A percentile compares a stretch with the other conserved stretches of the same genome.
Conservation (phyloP, 2,888 invertebrate species). For the Macrosoma leucophasiata region DNA sequence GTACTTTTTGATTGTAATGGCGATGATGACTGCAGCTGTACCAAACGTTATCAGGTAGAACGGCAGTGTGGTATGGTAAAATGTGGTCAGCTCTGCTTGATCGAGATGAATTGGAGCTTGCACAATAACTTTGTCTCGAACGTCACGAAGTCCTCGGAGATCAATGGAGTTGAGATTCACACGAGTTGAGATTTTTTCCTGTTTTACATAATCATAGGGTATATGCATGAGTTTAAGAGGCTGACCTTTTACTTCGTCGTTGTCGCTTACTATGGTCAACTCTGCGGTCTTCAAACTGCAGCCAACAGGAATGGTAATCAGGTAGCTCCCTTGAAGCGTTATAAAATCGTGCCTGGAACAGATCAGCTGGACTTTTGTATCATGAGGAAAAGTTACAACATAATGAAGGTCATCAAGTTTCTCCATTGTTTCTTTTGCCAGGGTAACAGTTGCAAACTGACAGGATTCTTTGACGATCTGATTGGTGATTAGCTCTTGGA, state of each 20-base stretch:
- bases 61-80: slow-evolving; percentile 1
- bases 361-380: slow-evolving; percentile 5
- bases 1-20: too few species aligned
- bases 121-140: neutral
- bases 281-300: slow-evolving; percentile 14
- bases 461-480: slow-evolving; percentile 24
- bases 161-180: neutral
- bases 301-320: slow-evolving; percentile 14
- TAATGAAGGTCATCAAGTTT: slow-evolving; percentile 21
- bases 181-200: slow-evolving; percentile 1
- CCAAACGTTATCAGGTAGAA: slow-evolving; percentile 1
- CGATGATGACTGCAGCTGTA: slow-evolving; percentile 2
- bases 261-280: slow-evolving; percentile 15
- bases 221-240: slow-evolving; percentile 13
- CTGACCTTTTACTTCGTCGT: slow-evolving; percentile 17
- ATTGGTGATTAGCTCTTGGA: slow-evolving; percentile 13
- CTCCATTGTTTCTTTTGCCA: slow-evolving; percentile 13
- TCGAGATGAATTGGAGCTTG: neutral
- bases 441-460: slow-evolving; percentile 8
- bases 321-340: slow-evolving; percentile 15
- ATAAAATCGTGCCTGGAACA: slow-evolving; percentile 4
- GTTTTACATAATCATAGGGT: slow-evolving; percentile 1
- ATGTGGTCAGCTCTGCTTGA: neutral
- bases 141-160: neutral
- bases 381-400: slow-evolving; percentile 10